Percentiles rank a stretch among this genome's conserved stretches.
Evolutionary conservation across 2,888 invertebrate species (phyloP).

Genomic region (Calliscelio sp.): DNA sequence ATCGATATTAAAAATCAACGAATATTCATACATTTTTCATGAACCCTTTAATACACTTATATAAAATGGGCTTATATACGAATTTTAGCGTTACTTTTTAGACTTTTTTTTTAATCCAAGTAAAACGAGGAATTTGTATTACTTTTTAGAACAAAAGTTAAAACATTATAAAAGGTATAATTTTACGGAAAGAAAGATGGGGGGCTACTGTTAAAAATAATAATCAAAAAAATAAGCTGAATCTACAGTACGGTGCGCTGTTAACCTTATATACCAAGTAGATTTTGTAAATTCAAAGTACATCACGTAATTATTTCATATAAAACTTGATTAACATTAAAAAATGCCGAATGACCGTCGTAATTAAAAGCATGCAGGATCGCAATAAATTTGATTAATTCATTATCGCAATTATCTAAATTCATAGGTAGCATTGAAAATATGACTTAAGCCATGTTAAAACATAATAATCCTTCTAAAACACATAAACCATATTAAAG

Average conservation of each 20-base stretch:
- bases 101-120: too few relatives aligned
- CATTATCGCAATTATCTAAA: constrained; percentile 44
- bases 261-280: constrained; percentile 59
- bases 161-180: too few relatives aligned
- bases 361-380: constrained; percentile 54
- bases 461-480: constrained; percentile 52
- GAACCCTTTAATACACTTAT: neutral
- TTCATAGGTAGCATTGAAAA: constrained; percentile 31
- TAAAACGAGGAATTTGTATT: too few relatives aligned
- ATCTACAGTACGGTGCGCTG: constrained; percentile 62
- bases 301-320: constrained; percentile 33
- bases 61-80: neutral
- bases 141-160: too few relatives aligned
- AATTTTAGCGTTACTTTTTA: too few relatives aligned
- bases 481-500: constrained; percentile 62
- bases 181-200: too few relatives aligned
- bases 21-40: constrained; percentile 21
- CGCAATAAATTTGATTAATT: constrained; percentile 46
- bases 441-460: constrained; percentile 16
- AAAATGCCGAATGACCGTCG: constrained; percentile 30
- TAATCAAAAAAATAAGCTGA: constrained; percentile 28
- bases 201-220: neutral
- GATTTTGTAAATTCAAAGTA: constrained; percentile 33
- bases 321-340: constrained; percentile 34
- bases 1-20: constrained; percentile 1